Conservation (phyloP, 1,140 invertebrate genomes). For the Pogonus chalceus region DNA sequence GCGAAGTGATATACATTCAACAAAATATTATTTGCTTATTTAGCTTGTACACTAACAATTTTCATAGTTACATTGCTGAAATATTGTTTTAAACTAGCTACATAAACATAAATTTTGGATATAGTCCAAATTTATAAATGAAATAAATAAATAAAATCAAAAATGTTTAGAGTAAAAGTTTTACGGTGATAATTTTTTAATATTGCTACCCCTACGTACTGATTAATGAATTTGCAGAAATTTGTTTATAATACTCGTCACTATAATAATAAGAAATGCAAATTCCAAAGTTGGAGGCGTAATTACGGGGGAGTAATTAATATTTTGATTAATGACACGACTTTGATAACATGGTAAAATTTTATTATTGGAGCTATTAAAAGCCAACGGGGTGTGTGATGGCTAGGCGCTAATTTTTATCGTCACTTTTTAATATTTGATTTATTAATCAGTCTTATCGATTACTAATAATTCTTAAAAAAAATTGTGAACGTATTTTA, state of each 20-base stretch:
- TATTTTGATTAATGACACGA: conserved; percentile 24
- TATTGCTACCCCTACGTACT: conserved; percentile 3
- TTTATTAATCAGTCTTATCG: conserved; percentile 1
- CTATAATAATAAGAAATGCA: conserved; percentile 26
- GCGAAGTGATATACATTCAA: too few relatives aligned
- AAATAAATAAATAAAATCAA: too few relatives aligned
- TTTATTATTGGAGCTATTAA: conserved; percentile 1
- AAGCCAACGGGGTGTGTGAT: background rate
- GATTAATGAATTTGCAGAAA: conserved; percentile 21
- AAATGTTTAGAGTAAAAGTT: too few relatives aligned
- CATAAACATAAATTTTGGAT: too few relatives aligned
- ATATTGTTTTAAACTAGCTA: too few relatives aligned
- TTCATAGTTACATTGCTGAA: too few relatives aligned
- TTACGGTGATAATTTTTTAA: too few relatives aligned
- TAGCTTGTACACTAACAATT: too few relatives aligned
- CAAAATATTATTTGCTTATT: too few relatives aligned
- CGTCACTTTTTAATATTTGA: conserved; percentile 6
- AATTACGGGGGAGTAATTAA: conserved; percentile 22
- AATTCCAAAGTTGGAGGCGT: conserved; percentile 21
- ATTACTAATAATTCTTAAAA: background rate
- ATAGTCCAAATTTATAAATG: too few relatives aligned
- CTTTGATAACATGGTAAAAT: background rate
- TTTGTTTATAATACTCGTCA: conserved; percentile 22
- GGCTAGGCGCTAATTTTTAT: background rate
- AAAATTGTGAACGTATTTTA: too few relatives aligned